Base-by-base conservation (phyloP, 2,113 vertebrate genomes). In the Istiophorus platypterus region DNA sequence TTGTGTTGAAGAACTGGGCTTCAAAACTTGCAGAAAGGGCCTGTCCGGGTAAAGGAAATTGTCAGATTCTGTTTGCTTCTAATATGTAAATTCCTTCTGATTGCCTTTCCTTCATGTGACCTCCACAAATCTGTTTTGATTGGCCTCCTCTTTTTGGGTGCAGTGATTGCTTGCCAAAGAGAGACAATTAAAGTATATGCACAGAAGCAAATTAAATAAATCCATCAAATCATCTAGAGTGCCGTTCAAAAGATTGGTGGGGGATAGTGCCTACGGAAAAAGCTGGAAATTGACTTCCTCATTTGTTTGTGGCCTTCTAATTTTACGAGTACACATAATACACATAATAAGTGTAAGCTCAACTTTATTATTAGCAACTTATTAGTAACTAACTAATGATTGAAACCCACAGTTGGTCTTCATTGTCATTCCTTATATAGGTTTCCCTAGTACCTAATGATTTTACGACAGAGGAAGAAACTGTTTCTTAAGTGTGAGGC, bases 1-100 rank as follows among this genome's bases (percentile, higher is more conserved):
- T 79, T 82, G 85, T 89, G 89, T 78, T 88, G 74, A 76, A 74
- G 85, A 82, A 86, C 74, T 52, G 79, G 52, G 70, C 75, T 63
- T 81, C 26, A 80, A 72, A 72, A 73, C 68, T 68, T 74, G 45
- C 24, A 54, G 47, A 41, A 57, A 49, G 10, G 10, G 11, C 17
- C 42, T 45, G 7, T 31, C 62, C 12, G 68, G 52, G 29, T 67
- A 47, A 59, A 78, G 81, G 76, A 56, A 56, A 6, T 75, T 13
- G 45, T 62, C 52, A 13, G 69, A 72, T 41, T 12, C 4, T 47
- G 27, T 22, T 18, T 12, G 37, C n/a, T n/a, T n/a, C n/a, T n/a
- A 66, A 80, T 57, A 4, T 52, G 9, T 47, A 26, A 82, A 84
- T 76, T 83, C 34, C 31, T 15, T 15, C 10, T 74, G 83, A 83